phyloP scores from a whole-genome alignment of 2,888 invertebrate species.

The Antitype chi region DNA sequence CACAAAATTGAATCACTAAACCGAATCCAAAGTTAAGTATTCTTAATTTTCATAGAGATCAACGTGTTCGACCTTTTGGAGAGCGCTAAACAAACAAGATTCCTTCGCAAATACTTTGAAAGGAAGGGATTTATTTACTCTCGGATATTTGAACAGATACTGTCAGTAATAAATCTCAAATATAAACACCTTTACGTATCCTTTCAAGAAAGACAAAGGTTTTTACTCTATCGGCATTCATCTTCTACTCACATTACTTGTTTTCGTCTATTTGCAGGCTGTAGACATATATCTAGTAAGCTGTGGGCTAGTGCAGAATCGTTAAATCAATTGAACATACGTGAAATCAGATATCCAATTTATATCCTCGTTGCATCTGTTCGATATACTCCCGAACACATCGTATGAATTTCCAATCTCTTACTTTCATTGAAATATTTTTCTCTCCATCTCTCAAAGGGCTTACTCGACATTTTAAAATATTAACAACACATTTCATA shows the following conservation, averaged over 20 bases:
- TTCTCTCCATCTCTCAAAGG: conserved; percentile 49
- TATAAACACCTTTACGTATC: conserved; percentile 58
- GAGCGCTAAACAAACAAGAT: conserved; percentile 59
- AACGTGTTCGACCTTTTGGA: conserved; percentile 56
- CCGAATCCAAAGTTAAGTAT: conserved; percentile 47
- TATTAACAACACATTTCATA: conserved; percentile 56
- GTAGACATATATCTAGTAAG: conserved; percentile 30
- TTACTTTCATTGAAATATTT: conserved; percentile 59
- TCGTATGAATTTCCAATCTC: conserved; percentile 58
- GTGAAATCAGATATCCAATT: conserved; percentile 58
- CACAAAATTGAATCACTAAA: conserved; percentile 38
- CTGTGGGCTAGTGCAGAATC: conserved; percentile 14
- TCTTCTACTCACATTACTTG: conserved; percentile 37
- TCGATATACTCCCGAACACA: conserved; percentile 35
- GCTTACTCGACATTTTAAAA: conserved; percentile 52
- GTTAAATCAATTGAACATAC: conserved; percentile 55
- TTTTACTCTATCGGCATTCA: conserved; percentile 41
- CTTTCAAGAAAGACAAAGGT: conserved; percentile 57
- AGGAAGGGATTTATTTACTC: conserved; percentile 56
- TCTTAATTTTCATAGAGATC: conserved; percentile 60
- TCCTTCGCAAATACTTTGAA: conserved; percentile 60
- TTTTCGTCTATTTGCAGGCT: conserved; percentile 29
- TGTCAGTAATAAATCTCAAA: conserved; percentile 52
- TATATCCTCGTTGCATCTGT: conserved; percentile 34
- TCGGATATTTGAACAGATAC: conserved; percentile 56